These are phyloP conservation scores for Yponomeuta malinellus DNA, from an alignment of 2,888 invertebrate genomes.

Conservation along the genomic window DNA sequence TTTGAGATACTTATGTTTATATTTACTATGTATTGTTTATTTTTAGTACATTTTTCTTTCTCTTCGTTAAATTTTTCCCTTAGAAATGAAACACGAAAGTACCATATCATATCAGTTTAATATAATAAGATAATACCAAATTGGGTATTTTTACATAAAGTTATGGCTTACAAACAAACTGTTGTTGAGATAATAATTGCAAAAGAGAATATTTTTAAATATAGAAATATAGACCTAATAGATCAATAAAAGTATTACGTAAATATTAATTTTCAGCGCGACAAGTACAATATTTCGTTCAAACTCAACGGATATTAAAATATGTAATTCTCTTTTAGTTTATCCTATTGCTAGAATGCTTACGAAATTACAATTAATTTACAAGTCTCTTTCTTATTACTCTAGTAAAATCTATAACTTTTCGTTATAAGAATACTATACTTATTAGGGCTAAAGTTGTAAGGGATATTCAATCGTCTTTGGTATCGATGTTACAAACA, in stretches of 20 bases:
- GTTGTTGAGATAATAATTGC: conserved; percentile 22
- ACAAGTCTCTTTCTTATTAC: conserved; percentile 56
- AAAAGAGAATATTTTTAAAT: conserved; percentile 34
- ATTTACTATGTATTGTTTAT: neutral
- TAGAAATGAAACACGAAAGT: conserved; percentile 23
- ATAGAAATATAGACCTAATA: conserved; percentile 18
- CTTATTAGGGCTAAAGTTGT: conserved; percentile 40
- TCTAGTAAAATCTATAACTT: conserved; percentile 28
- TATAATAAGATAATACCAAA: conserved; percentile 64
- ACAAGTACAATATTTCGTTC: conserved; percentile 24
- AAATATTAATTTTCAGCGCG: conserved; percentile 19
- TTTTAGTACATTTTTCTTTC: neutral
- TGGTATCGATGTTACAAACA: conserved; percentile 71
- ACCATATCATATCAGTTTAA: conserved; percentile 40
- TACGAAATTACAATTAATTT: conserved; percentile 55
- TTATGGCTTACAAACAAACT: conserved; percentile 53
- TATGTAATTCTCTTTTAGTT: conserved; percentile 42
- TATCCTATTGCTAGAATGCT: conserved; percentile 40
- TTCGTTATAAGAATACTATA: conserved; percentile 19
- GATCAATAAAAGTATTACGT: neutral
- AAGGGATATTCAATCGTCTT: conserved; percentile 73
- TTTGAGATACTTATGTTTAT: neutral
- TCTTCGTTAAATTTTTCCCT: neutral
- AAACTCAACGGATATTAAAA: conserved; percentile 70
- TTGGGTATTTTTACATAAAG: conserved; percentile 55